Evolutionary conservation across 2,797 vertebrate species (phyloP), one percentile per base, ranked within the genome.

Genomic region (Gallinago stenura): DNA sequence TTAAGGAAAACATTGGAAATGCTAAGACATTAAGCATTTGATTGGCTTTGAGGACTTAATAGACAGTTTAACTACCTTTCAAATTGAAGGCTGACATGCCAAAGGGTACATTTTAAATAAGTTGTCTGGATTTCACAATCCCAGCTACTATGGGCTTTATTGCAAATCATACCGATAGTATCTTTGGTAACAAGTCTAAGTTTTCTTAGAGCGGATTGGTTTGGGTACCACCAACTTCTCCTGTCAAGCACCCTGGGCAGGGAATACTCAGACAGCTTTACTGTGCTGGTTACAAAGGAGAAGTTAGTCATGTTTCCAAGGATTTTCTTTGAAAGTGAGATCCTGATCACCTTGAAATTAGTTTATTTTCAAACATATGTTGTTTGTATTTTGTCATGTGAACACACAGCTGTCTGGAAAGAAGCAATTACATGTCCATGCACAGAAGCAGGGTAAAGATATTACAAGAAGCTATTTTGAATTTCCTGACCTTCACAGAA

Each of bases 21-120:
- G 41, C 50, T 89, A 79, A 70, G 78, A 80, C 43, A 71, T 35
- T 84, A 83, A 30, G 8, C 43, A 84, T 90, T 76, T 83, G 84
- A 51, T 70, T 93, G 79, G 48, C 87, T 94, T 89, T 97, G 92
- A 95, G 48, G 76, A 53, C 68, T 95, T 95, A 95, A 92, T 68
- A 80, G 81, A 78, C 31, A 83, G 77, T 95, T 94, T 75, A 95
- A 45, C 77, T 87, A 28, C 75, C 51, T 94, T 89, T 94, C 61
- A 91, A 76, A 87, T 9, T 84, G 86, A 62, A 79, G 78, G 45
- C 53, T 94, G 82, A 62, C 46, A 6, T 66, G 76, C 72, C 73
- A 89, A 87, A 91, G 82, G 65, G 20, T 80, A 58, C 56, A 16
- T 81, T 91, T 94, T 75, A 87, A 85, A 41, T 72, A 72, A 87